Evolutionary conservation across 2,113 vertebrate species (phyloP).

Genomic region (Vireo altiloquus): DNA sequence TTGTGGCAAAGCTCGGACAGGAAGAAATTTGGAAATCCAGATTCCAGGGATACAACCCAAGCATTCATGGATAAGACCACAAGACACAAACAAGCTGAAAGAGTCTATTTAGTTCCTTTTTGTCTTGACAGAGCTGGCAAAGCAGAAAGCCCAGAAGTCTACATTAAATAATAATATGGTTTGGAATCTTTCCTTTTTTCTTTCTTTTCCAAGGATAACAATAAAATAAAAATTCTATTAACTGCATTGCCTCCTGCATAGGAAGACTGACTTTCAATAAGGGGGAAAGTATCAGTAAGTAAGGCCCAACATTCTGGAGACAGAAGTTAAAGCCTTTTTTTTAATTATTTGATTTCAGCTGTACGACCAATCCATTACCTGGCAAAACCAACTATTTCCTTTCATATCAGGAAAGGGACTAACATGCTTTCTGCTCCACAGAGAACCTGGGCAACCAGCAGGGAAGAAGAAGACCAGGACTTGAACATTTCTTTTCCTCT

Average conservation of each 20-base stretch:
- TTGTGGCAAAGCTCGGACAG: background rate
- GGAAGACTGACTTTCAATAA: background rate
- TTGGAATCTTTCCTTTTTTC: background rate
- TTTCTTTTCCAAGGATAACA: background rate
- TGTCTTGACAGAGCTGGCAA: background rate
- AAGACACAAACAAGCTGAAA: background rate
- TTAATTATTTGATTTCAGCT: background rate
- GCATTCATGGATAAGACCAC: background rate
- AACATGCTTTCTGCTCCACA: background rate
- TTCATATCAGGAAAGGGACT: background rate
- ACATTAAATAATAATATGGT: background rate
- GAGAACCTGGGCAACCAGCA: background rate
- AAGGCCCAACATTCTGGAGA: background rate
- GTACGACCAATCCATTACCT: background rate
- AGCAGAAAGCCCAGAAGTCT: background rate
- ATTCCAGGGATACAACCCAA: background rate
- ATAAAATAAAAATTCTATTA: background rate
- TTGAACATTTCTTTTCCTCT: background rate
- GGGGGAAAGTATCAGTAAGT: background rate
- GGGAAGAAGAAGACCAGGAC: background rate
- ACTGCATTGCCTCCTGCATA: background rate
- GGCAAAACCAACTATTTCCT: background rate
- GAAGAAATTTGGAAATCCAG: background rate
- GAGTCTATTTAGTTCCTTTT: background rate
- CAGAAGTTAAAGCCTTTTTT: background rate